These are phyloP conservation scores for Agapornis canus DNA, from an alignment of 2,797 vertebrate species.

Conservation along the genomic window DNA sequence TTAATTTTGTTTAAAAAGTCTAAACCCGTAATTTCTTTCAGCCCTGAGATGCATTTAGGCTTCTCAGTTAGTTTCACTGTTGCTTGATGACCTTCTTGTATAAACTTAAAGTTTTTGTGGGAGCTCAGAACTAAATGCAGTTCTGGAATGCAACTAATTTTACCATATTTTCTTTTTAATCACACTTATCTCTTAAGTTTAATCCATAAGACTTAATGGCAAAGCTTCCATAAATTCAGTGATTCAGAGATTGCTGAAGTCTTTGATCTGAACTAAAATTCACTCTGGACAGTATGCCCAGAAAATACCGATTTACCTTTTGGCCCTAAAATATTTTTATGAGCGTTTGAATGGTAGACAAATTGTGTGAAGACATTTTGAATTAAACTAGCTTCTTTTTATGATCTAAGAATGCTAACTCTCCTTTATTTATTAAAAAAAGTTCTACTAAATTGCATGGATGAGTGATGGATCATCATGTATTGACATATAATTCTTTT, in stretches of 20 bases:
- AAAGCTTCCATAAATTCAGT: background rate
- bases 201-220: background rate
- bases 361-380: background rate
- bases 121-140: background rate
- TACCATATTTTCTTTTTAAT: background rate
- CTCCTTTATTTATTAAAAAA: background rate
- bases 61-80: background rate
- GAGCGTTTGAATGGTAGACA: background rate
- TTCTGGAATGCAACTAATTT: background rate
- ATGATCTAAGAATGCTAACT: background rate
- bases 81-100: background rate
- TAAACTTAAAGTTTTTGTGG: background rate
- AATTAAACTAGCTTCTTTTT: background rate
- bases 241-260: background rate
- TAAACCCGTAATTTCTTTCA: background rate
- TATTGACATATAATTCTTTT: background rate
- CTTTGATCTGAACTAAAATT: background rate
- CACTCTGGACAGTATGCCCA: background rate
- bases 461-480: slow-evolving; percentile 14
- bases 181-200: background rate
- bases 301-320: background rate
- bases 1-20: background rate
- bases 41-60: background rate
- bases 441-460: background rate
- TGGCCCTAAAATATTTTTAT: background rate